Base-by-base conservation (phyloP, 2,888 invertebrate species). In the Tachystola acroxantha region DNA sequence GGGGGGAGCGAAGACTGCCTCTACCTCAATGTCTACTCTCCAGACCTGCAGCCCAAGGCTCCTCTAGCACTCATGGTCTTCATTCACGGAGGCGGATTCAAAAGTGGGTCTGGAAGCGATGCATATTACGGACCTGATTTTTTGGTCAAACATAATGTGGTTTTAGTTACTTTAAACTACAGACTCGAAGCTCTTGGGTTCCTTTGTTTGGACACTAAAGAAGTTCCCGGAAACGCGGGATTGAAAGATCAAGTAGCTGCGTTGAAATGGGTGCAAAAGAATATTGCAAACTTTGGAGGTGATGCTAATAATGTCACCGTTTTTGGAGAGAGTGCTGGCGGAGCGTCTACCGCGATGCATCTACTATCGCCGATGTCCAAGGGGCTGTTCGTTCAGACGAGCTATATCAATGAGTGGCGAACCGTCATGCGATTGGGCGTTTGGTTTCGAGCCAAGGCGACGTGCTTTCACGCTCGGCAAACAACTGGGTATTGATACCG, bases 391-490 rank as follows among this genome's bases (percentile, higher is more conserved):
- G 0, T 68, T 66, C 30, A 49, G 58, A 10, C 57, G 58, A 35
- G 64, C 85, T 3, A 92, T 93, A 14, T 82, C 91, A 0, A 91
- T 92, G 61, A 92, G 92, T 51, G 93, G 93, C 0, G 89, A 89
- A 1, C 84, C 89, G 4, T 71, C 89, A 12, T 85, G 87, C 53
- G 79, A 88, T 0, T 90, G 90, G 90, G 82, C 89, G 0, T 68
- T 75, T 33, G 67, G 42, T 1, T 38, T 31, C n/a, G 40, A 89
- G 14, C 84, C 84, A 0, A 76, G 77, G 31, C 88, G 84, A 75
- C 25, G 62, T 14, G 62, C 58, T 3, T 46, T 62, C 10, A 36
- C 46, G 7, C 45, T 60, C 3, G 60, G 57, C 0, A 46, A 50
- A 31, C 40, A 44, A 20, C 35, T 63, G 4, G 64, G 60, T 3